Base-by-base conservation (phyloP, 2,797 vertebrate genomes). In the Acanthopagrus latus region DNA sequence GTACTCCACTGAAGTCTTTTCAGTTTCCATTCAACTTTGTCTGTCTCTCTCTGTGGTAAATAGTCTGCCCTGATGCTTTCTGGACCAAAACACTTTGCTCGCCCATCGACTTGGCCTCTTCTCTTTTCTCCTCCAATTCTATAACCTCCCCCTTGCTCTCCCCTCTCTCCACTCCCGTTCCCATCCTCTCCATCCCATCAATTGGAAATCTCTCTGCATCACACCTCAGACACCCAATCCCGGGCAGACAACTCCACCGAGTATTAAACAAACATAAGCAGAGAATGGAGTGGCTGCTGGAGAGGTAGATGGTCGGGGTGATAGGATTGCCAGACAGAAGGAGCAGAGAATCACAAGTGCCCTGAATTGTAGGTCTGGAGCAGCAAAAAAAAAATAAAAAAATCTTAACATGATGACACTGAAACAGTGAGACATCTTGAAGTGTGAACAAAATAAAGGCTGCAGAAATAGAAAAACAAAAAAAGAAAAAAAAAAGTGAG, bases 201-300 rank as follows among this genome's bases (percentile, higher is more conserved):
- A 93, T 91, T 89, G 90, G 89, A 91, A 91, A 92, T 94, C 91
- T 93, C 89, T 86, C 80, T 58, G 81, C 90, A 87, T 90, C 88
- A 64, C 85, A 80, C 77, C 86, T 86, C 88, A 91, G 88, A 92
- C 89, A 89, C 70, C 92, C 90, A 92, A 90, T 92, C 91, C 87
- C 58, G 70, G 81, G 54, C 88, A 85, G 85, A 89, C 88, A 91
- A 92, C 84, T 93, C 94, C 94, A 90, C 86, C 50, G 92, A 93
- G 94, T 94, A 95, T 95, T 95, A 95, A 95, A 94, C 94, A 94
- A 95, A 95, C 94, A 95, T 94, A 92, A 94, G 89, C 89, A 86
- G 90, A 92, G 92, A 89, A 93, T 95, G 91, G 92, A 92, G 91
- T 91, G 90, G 85, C 86, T 85, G 86, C 90, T 83, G 85, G 82